phyloP scores from a whole-genome alignment of 1,140 invertebrate genomes.

The Pentalonia nigronervosa region DNA sequence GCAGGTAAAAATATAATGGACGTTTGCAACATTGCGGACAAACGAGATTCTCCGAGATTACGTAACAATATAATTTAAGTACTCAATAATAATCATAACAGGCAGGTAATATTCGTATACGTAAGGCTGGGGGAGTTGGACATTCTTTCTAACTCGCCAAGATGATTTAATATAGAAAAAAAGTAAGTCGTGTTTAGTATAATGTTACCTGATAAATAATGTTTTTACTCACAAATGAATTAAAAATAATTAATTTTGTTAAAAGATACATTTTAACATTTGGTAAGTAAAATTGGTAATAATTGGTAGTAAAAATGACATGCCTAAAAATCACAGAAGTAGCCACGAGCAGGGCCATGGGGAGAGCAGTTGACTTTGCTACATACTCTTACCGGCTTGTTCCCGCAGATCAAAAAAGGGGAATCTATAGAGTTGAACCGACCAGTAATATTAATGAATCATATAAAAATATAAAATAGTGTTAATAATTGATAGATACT shows the following conservation, averaged over 20 bases:
- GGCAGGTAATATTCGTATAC: neutral
- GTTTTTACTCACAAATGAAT: neutral
- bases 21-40: neutral
- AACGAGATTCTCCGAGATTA: neutral
- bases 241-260: neutral
- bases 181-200: neutral
- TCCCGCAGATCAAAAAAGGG: no score
- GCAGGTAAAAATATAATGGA: neutral
- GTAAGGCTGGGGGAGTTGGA: no score
- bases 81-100: neutral
- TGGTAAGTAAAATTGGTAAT: no score
- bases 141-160: no score
- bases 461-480: no score
- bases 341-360: no score
- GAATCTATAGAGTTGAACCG: no score
- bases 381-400: no score
- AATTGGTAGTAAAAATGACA: neutral
- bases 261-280: neutral
- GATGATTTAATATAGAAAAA: neutral
- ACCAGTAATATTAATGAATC: no score
- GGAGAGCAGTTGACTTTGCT: no score
- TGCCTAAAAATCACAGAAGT: no score
- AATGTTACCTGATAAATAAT: neutral
- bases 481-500: no score
- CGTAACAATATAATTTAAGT: neutral